Evolutionary conservation across 2,113 vertebrate species (phyloP), one percentile per base, ranked within the genome.

Genomic region (Cottus gobio): DNA sequence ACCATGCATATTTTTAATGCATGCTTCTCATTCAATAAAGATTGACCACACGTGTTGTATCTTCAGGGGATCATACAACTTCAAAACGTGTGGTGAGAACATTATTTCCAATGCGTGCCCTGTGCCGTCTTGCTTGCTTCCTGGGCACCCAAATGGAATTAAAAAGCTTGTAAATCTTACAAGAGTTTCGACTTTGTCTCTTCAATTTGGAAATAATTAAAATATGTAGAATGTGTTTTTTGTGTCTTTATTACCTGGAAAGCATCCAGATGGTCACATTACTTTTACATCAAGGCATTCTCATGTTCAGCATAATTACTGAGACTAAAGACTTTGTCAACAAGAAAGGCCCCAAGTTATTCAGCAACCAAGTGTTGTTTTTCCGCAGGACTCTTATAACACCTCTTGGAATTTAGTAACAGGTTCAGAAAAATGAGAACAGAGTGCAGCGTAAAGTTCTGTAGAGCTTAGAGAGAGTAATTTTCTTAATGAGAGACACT

Each of bases 311-410:
- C 18, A 48, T 80, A 77, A 81, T 72, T 42, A 52, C 61, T 61
- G 36, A 75, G 22, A 75, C 65, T 69, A 3, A 83, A 73, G 52
- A 83, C 56, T 87, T 83, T 85, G 57, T 61, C 77, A 85, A 91
- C 83, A 75, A 77, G 77, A 91, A 75, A 80, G 15, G 39, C 18
- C 44, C 26, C 2, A 26, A 87, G 77, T 75, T 86, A 84, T 87
- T 89, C 57, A 74, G 76, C 81, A 89, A 18, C 77, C 39, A 71
- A 65, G 86, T 84, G 86, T 75, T 58, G n/a, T 72, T 80, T 80
- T 61, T 28, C 34, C 28, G 3, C 39, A 30, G 58, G 42, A 72
- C 52, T 18, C 30, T 37, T 44, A 64, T 62, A 72, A 73, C 56
- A 69, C 42, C 60, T 74, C 10, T 18, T 77, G 74, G 75, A 81